Evolutionary conservation across 2,797 vertebrate species (phyloP).

Genomic region (Onychomys leucogaster): DNA sequence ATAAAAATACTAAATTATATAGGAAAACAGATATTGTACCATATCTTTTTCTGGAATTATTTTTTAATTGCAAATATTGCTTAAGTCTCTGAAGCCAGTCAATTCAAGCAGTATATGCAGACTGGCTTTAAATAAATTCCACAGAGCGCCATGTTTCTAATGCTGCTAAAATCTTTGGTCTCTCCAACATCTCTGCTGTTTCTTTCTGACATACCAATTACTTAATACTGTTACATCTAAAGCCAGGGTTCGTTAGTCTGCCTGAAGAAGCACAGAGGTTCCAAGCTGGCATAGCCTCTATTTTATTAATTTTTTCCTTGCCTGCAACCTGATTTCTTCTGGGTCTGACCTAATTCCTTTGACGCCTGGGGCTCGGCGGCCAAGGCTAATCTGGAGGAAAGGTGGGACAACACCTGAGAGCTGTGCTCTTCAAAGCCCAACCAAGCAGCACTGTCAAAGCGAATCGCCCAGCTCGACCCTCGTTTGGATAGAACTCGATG

Average conservation of each 20-base stretch:
- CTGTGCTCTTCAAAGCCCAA: conserved; percentile 16
- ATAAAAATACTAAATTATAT: conserved; percentile 28
- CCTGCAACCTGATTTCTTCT: conserved; percentile 80
- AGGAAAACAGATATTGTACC: conserved; percentile 44
- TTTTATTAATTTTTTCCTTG: conserved; percentile 72
- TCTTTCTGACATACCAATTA: conserved; percentile 52
- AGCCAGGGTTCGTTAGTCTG: conserved; percentile 46
- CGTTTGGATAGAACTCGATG: conserved; percentile 19
- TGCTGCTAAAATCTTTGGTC: conserved; percentile 57
- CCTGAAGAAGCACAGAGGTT: conserved; percentile 66
- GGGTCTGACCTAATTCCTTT: conserved; percentile 82
- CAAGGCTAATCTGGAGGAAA: conserved; percentile 71
- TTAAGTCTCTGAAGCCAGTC: conserved; percentile 24
- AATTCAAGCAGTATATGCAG: background rate
- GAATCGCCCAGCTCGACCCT: background rate
- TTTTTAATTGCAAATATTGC: conserved; percentile 67
- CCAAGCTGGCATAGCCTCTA: conserved; percentile 62
- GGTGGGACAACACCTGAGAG: conserved; percentile 25
- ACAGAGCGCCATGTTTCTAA: background rate
- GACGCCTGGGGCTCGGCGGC: conserved; percentile 74
- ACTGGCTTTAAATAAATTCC: conserved; percentile 62
- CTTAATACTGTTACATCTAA: conserved; percentile 60
- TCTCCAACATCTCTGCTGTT: conserved; percentile 42
- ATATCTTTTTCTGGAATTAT: conserved; percentile 47
- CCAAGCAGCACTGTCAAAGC: background rate